Evolutionary conservation across 2,888 invertebrate genomes (phyloP).

Genomic region (Dromius quadrimaculatus): DNA sequence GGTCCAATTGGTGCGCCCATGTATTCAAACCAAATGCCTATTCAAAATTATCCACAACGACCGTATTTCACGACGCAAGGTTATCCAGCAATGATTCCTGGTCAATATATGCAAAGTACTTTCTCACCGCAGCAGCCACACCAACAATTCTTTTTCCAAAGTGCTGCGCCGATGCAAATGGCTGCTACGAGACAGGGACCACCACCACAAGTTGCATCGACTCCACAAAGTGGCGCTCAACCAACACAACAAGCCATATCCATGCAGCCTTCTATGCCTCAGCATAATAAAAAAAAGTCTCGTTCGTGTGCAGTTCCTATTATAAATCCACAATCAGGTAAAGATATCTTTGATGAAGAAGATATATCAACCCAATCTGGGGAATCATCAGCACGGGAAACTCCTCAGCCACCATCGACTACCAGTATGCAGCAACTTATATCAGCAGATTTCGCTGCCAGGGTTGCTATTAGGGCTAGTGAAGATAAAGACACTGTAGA

Average conservation of each 20-base stretch:
- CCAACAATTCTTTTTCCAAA: slow-evolving; percentile 24
- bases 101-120: slow-evolving; percentile 56
- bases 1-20: slow-evolving; percentile 33
- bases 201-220: slow-evolving; percentile 54
- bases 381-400: slow-evolving; percentile 68
- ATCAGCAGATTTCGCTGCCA: slow-evolving; percentile 64
- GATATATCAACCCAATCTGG: slow-evolving; percentile 65
- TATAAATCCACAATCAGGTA: slow-evolving; percentile 63
- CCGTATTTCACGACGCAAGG: slow-evolving; percentile 52
- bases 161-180: slow-evolving; percentile 27
- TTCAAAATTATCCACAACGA: slow-evolving; percentile 28
- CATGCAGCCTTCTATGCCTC: slow-evolving; percentile 54
- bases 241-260: slow-evolving; percentile 55
- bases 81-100: slow-evolving; percentile 22
- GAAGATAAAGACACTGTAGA: slow-evolving; percentile 44
- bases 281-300: slow-evolving; percentile 55
- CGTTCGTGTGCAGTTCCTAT: slow-evolving; percentile 63
- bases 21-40: slow-evolving; percentile 35
- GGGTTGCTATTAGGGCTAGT: slow-evolving; percentile 59
- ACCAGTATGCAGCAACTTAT: slow-evolving; percentile 59
- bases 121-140: slow-evolving; percentile 40
- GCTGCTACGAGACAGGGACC: slow-evolving; percentile 52
- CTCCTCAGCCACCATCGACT: slow-evolving; percentile 65
- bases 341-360: slow-evolving; percentile 55
- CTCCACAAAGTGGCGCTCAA: slow-evolving; percentile 56